Conservation (phyloP, 2,888 invertebrate genomes). For the Hololepta plana region DNA sequence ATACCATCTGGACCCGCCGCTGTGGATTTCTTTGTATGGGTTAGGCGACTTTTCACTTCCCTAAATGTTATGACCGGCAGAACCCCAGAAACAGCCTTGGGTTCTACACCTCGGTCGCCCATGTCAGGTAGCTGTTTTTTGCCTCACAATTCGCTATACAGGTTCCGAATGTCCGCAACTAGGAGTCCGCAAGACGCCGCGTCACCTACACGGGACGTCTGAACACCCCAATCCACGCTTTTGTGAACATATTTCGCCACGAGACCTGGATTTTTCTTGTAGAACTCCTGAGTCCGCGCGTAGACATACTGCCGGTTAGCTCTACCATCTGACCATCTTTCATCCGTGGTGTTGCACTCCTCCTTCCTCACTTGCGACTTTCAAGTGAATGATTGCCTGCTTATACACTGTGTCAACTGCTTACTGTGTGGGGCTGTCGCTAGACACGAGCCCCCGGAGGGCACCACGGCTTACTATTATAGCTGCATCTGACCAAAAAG, state of each 20-base stretch:
- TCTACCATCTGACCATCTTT: too few relatives aligned
- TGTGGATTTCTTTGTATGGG: slow-evolving; percentile 10
- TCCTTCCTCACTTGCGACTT: too few relatives aligned
- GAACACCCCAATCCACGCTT: slow-evolving; percentile 10
- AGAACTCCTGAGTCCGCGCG: slow-evolving; percentile 17
- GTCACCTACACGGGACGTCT: neutral
- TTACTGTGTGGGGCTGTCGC: too few relatives aligned
- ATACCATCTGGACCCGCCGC: too few relatives aligned
- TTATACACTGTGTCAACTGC: too few relatives aligned
- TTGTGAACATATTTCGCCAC: slow-evolving; percentile 14
- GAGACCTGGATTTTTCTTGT: slow-evolving; percentile 14
- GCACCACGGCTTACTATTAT: too few relatives aligned
- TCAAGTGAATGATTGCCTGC: too few relatives aligned
- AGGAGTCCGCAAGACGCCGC: slow-evolving; percentile 12
- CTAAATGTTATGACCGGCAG: slow-evolving; percentile 5
- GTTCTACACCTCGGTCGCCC: slow-evolving; percentile 5
- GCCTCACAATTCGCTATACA: too few relatives aligned
- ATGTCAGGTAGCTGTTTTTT: slow-evolving; percentile 10
- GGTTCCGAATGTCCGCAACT: slow-evolving; percentile 14
- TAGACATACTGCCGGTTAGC: slow-evolving; percentile 13
- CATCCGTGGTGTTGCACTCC: too few relatives aligned
- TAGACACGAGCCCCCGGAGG: too few relatives aligned
- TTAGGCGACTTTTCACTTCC: slow-evolving; percentile 10
- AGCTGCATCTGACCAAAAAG: too few relatives aligned
- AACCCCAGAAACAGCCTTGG: slow-evolving; percentile 4